phyloP scores from a whole-genome alignment of 2,113 vertebrate species.

The Gyps fulvus region DNA sequence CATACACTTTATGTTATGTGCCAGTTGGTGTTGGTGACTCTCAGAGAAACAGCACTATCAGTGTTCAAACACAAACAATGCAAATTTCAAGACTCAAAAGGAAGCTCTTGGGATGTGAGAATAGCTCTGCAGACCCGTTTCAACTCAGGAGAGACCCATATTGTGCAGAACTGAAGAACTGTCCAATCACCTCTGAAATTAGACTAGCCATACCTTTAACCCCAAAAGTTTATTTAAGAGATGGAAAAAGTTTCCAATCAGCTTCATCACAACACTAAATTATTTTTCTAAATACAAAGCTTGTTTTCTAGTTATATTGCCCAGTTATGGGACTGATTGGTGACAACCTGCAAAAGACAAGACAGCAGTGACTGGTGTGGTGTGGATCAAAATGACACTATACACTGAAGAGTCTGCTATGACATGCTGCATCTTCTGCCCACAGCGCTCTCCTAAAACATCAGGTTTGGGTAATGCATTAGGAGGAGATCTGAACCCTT shows the following conservation, averaged over 20 bases:
- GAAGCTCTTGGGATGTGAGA: neutral
- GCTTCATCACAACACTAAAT: neutral
- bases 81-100: neutral
- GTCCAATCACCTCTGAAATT: neutral
- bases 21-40: neutral
- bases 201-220: neutral
- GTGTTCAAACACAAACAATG: neutral
- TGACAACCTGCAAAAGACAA: neutral
- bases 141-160: neutral
- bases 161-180: neutral
- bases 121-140: fast-evolving
- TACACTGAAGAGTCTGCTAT: neutral
- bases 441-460: neutral
- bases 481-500: neutral
- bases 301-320: neutral
- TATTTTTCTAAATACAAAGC: neutral
- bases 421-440: neutral
- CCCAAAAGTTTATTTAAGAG: neutral
- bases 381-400: neutral
- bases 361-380: neutral
- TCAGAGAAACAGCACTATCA: neutral
- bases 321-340: neutral
- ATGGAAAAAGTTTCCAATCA: neutral
- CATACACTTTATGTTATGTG: neutral
- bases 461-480: neutral